Evolutionary conservation across 2,888 invertebrate genomes (phyloP).

Genomic region (Meliscaeva auricollis): DNA sequence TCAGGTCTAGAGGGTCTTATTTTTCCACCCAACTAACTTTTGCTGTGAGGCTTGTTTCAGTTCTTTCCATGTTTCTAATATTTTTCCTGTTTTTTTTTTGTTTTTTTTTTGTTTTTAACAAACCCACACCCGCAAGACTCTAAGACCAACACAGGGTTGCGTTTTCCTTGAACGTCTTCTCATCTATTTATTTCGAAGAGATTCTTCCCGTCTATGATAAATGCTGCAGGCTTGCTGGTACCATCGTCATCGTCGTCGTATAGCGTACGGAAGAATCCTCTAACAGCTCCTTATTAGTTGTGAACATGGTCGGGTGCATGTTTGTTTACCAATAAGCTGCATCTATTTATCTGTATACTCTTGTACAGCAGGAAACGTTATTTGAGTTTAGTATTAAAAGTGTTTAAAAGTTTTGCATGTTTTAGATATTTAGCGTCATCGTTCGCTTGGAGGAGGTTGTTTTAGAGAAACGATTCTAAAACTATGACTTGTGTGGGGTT

Average conservation of each 20-base stretch:
- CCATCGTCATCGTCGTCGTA: slow-evolving; percentile 1
- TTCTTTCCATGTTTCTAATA: slow-evolving; percentile 50
- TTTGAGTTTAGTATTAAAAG: slow-evolving; percentile 71
- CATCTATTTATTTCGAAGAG: slow-evolving; percentile 39
- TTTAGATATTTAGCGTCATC: slow-evolving; percentile 26
- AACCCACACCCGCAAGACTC: background rate
- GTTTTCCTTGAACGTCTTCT: slow-evolving; percentile 41
- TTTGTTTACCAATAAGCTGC: slow-evolving; percentile 72
- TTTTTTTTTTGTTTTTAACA: background rate
- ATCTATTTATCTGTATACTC: background rate
- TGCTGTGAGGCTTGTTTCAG: slow-evolving; percentile 29
- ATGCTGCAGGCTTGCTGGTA: slow-evolving; percentile 41
- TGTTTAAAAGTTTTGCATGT: slow-evolving; percentile 55
- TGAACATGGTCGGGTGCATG: slow-evolving; percentile 71
- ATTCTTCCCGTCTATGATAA: slow-evolving; percentile 64
- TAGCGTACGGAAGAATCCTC: slow-evolving; percentile 50
- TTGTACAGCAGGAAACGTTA: slow-evolving; percentile 48
- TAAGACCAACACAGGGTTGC: slow-evolving; percentile 6
- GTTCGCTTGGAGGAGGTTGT: slow-evolving; percentile 26
- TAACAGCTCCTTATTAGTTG: slow-evolving; percentile 74
- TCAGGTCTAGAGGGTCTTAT: slow-evolving; percentile 43
- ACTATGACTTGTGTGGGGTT: slow-evolving; percentile 31
- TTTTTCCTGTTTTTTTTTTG: slow-evolving; percentile 18
- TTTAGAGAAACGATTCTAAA: slow-evolving; percentile 35
- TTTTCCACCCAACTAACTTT: slow-evolving; percentile 65